Conservation (phyloP, 1,140 invertebrate genomes). For the Periplaneta americana region DNA sequence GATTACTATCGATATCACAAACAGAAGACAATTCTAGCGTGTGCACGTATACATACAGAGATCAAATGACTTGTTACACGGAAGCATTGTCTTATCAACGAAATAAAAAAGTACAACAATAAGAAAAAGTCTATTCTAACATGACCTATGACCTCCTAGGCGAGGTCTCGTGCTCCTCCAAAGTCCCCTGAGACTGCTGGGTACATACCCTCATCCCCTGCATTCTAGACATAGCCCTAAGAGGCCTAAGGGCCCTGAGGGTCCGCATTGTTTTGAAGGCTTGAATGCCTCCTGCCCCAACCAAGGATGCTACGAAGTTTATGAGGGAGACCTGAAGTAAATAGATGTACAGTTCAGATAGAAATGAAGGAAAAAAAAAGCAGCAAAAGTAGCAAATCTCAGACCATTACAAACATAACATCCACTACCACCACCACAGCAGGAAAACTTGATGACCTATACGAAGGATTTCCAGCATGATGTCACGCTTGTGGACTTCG, state of each 20-base stretch:
- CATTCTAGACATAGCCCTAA: conserved; percentile 94
- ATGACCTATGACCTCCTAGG: neutral
- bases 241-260: conserved; percentile 86
- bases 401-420: neutral
- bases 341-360: conserved; percentile 36
- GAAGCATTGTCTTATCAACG: neutral
- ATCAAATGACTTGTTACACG: neutral
- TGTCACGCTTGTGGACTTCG: neutral
- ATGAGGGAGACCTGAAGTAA: conserved; percentile 86
- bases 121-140: conserved; percentile 5
- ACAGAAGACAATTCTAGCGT: neutral
- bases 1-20: neutral
- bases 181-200: conserved; percentile 18
- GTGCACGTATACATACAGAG: neutral
- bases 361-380: conserved; percentile 5
- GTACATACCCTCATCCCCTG: conserved; percentile 96
- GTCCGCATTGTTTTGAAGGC: conserved; percentile 98
- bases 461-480: neutral
- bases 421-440: conserved; percentile 6
- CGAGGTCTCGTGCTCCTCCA: conserved; percentile 14
- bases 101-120: neutral
- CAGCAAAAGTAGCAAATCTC: neutral
- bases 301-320: conserved; percentile 92
- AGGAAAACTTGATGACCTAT: neutral
- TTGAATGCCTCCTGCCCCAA: conserved; percentile 91